phyloP scores from a whole-genome alignment of 2,113 vertebrate species.

The Eulemur macaco region DNA sequence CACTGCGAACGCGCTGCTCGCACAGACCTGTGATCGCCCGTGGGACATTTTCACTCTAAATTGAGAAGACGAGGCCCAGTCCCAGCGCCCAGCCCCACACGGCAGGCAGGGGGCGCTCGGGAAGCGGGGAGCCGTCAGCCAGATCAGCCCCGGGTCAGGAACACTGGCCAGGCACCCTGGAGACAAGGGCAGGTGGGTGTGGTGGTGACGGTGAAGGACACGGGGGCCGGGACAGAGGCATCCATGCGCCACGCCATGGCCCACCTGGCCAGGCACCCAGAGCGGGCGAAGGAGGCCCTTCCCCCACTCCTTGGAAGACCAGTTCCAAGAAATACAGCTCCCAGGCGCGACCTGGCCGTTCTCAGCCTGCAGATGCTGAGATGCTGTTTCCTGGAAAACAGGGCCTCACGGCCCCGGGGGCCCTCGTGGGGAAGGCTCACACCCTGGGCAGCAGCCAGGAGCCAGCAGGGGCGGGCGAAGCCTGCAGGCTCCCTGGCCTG shows the following conservation, averaged over 20 bases:
- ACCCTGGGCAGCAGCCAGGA: neutral
- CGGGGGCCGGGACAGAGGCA: neutral
- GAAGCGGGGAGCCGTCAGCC: no score
- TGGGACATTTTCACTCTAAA: neutral
- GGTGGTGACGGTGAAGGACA: accelerated
- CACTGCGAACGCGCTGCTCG: neutral
- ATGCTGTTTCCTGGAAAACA: conserved; percentile 50
- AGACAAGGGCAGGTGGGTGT: neutral
- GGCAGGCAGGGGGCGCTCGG: neutral
- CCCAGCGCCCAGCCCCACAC: neutral
- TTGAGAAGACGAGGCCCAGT: neutral
- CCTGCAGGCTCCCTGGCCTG: neutral
- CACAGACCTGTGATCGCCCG: no score
- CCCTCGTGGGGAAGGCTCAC: neutral
- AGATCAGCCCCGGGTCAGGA: no score
- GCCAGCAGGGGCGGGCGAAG: neutral
- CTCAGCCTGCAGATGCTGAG: neutral
- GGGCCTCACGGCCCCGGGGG: neutral
- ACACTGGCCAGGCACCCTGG: no score
- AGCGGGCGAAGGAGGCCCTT: neutral
- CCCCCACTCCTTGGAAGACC: neutral
- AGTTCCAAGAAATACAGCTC: neutral
- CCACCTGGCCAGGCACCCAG: neutral
- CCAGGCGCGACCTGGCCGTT: accelerated
- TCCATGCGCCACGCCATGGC: accelerated